Percentiles rank a stretch among this genome's conserved stretches.
Evolutionary conservation across 2,888 invertebrate genomes (phyloP).

Genomic region (Saturnia japonica): DNA sequence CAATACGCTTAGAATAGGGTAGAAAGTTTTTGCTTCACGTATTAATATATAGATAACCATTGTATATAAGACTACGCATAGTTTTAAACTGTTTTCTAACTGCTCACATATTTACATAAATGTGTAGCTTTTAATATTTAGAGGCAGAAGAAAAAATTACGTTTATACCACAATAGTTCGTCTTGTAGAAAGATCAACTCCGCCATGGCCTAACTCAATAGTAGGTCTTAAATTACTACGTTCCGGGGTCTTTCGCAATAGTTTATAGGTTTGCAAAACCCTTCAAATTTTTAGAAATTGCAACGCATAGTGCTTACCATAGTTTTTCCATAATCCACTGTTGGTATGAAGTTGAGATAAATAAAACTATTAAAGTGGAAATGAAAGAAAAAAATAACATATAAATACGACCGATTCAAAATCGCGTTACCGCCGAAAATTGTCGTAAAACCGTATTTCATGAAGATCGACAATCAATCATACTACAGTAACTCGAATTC

Average conservation of each 20-base stretch:
- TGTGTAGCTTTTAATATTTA: too few species aligned
- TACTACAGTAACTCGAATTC: constrained; percentile 38
- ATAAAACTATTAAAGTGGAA: constrained; percentile 18
- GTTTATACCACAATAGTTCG: not conserved
- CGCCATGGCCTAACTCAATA: not conserved
- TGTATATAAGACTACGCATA: too few species aligned
- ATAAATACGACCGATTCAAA: constrained; percentile 41
- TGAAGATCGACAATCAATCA: constrained; percentile 35
- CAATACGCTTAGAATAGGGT: too few species aligned
- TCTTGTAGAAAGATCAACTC: not conserved
- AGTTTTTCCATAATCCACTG: not conserved
- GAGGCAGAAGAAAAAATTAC: not conserved
- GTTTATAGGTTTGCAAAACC: not conserved
- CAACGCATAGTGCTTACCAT: not conserved
- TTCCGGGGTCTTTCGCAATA: not conserved
- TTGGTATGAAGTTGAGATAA: not conserved
- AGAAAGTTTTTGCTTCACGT: too few species aligned
- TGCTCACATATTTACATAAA: too few species aligned
- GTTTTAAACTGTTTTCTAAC: too few species aligned
- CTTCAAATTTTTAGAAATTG: not conserved
- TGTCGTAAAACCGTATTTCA: constrained; percentile 59
- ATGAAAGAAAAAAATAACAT: constrained; percentile 24
- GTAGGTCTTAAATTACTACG: not conserved
- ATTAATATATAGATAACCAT: too few species aligned
- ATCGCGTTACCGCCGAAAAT: constrained; percentile 57